These are phyloP conservation scores for Hemichromis elongatus DNA, from an alignment of 2,113 vertebrate species.

Conservation along the genomic window DNA sequence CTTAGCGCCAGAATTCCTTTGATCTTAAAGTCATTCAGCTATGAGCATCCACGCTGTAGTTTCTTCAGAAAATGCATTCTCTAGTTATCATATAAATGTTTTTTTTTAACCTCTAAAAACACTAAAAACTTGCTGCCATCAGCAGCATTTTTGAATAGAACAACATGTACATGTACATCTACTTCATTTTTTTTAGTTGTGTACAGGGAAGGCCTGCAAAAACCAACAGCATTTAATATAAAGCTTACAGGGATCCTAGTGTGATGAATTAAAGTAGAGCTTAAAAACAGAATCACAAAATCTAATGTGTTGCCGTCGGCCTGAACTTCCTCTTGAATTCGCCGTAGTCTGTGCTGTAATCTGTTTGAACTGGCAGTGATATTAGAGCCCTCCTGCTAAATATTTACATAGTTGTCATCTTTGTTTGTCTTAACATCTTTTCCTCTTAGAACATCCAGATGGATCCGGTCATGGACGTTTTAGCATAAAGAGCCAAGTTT, in stretches of 20 bases:
- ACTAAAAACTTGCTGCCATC: neutral
- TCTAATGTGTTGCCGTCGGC: neutral
- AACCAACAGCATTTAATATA: neutral
- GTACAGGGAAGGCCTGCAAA: neutral
- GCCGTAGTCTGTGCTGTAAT: neutral
- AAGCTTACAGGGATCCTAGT: neutral
- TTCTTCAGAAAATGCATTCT: too few species aligned
- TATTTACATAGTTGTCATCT: neutral
- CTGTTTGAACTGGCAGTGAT: neutral
- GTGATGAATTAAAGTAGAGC: neutral
- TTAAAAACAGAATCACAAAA: neutral
- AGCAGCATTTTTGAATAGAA: neutral
- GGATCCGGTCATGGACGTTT: neutral
- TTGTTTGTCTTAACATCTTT: neutral
- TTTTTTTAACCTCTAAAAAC: accelerated
- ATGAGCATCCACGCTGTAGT: too few species aligned
- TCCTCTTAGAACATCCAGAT: neutral
- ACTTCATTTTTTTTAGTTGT: neutral
- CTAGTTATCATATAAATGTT: too few species aligned
- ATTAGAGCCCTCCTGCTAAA: neutral
- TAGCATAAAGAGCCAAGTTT: neutral
- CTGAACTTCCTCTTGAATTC: neutral
- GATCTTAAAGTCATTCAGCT: too few species aligned
- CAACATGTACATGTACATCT: neutral
- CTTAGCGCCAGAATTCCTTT: too few species aligned